phyloP scores from a whole-genome alignment of 2,888 invertebrate genomes.

The Miltochrista miniata region DNA sequence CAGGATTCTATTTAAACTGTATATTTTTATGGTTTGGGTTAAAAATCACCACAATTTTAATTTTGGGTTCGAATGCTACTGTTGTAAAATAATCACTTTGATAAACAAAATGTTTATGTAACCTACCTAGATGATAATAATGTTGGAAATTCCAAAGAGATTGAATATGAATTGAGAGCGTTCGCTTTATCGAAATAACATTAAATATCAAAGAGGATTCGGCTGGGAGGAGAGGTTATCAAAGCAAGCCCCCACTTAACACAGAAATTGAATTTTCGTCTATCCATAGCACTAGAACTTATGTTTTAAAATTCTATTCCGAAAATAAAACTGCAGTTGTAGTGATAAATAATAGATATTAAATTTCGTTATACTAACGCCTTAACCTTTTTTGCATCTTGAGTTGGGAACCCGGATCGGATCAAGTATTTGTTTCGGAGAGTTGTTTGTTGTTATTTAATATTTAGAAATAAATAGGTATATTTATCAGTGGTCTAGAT shows the following conservation, averaged over 20 bases:
- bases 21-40: constrained; percentile 59
- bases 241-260: constrained; percentile 7
- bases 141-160: background rate
- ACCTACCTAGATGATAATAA: background rate
- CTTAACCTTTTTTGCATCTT: too few relatives aligned
- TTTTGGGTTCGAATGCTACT: constrained; percentile 36
- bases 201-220: constrained; percentile 3
- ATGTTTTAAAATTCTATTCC: background rate
- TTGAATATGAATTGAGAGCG: background rate
- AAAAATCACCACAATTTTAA: constrained; percentile 48
- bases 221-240: background rate
- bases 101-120: constrained; percentile 35
- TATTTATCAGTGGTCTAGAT: too few relatives aligned
- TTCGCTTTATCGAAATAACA: background rate
- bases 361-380: too few relatives aligned
- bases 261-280: constrained; percentile 11
- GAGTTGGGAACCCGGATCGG: too few relatives aligned
- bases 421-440: too few relatives aligned
- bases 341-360: too few relatives aligned
- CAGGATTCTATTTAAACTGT: constrained; percentile 59
- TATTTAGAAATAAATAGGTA: too few relatives aligned
- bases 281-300: background rate
- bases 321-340: too few relatives aligned
- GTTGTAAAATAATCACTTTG: constrained; percentile 41
- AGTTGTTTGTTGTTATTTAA: too few relatives aligned